These are phyloP conservation scores for Proisotoma minuta DNA, from an alignment of 2,888 invertebrate species.

Conservation along the genomic window DNA sequence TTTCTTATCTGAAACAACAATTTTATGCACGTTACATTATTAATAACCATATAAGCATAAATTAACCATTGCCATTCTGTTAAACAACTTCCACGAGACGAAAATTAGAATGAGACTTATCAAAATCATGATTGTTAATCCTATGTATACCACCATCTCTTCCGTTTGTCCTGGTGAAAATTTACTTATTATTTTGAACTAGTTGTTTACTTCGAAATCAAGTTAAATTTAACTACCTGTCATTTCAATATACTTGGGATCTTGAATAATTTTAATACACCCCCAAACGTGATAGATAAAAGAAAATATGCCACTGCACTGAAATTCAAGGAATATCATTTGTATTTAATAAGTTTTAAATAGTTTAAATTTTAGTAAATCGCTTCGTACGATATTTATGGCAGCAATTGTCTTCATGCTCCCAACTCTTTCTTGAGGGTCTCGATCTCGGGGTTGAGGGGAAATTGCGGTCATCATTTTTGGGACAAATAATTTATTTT, in stretches of 20 bases:
- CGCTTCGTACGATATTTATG: constrained; percentile 6
- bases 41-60: background rate
- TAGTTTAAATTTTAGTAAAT: too few relatives aligned
- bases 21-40: too few relatives aligned
- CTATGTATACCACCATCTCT: background rate
- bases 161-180: background rate
- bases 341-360: too few relatives aligned
- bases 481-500: too few relatives aligned
- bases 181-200: too few relatives aligned
- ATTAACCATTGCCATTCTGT: background rate
- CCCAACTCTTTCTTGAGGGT: constrained; percentile 7
- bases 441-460: too few relatives aligned
- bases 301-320: constrained; percentile 2
- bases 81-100: background rate
- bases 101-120: background rate
- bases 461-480: too few relatives aligned
- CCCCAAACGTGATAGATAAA: background rate
- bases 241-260: background rate
- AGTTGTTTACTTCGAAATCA: background rate
- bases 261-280: background rate
- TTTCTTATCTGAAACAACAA: background rate
- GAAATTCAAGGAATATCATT: too few relatives aligned
- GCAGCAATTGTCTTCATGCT: background rate
- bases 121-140: background rate
- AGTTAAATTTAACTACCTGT: background rate